phyloP scores from a whole-genome alignment of 2,113 vertebrate genomes.

The Oryzias javanicus region DNA sequence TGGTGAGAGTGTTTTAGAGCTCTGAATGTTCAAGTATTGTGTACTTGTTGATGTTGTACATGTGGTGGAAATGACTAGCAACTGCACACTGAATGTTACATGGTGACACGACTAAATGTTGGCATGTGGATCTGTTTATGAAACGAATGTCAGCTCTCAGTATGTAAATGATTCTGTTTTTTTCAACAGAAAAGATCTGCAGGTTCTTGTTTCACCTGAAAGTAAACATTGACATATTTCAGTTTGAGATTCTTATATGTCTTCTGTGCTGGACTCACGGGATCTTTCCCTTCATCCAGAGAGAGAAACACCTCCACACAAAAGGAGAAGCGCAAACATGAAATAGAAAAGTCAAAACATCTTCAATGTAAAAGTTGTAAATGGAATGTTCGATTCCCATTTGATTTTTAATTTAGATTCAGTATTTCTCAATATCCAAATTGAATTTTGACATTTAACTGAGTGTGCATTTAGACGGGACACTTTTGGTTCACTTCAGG shows the following conservation, averaged over 20 bases:
- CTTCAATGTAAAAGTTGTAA: too few species aligned
- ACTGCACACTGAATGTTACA: slow-evolving; percentile 60
- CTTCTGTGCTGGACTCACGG: too few species aligned
- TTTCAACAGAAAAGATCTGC: slow-evolving; percentile 14
- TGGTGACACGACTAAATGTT: slow-evolving; percentile 43
- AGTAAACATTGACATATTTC: slow-evolving; percentile 48
- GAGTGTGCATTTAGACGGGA: too few species aligned
- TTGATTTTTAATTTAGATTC: too few species aligned
- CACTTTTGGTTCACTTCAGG: too few species aligned
- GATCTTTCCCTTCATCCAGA: too few species aligned
- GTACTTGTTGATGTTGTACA: slow-evolving; percentile 51
- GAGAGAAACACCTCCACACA: too few species aligned
- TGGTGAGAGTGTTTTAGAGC: slow-evolving; percentile 20
- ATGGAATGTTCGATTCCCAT: too few species aligned
- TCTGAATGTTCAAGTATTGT: slow-evolving; percentile 48
- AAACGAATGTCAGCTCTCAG: slow-evolving; percentile 31
- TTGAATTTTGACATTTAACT: too few species aligned
- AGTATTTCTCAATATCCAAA: too few species aligned
- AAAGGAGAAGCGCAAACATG: too few species aligned
- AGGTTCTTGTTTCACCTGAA: slow-evolving; percentile 19
- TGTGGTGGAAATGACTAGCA: slow-evolving; percentile 53
- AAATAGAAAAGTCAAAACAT: too few species aligned
- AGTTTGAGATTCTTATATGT: slow-evolving; percentile 12
- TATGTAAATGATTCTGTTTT: slow-evolving; percentile 31
- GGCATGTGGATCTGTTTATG: slow-evolving; percentile 39